These are phyloP conservation scores for Jaculus jaculus DNA, from an alignment of 2,113 vertebrate genomes.

Conservation along the genomic window DNA sequence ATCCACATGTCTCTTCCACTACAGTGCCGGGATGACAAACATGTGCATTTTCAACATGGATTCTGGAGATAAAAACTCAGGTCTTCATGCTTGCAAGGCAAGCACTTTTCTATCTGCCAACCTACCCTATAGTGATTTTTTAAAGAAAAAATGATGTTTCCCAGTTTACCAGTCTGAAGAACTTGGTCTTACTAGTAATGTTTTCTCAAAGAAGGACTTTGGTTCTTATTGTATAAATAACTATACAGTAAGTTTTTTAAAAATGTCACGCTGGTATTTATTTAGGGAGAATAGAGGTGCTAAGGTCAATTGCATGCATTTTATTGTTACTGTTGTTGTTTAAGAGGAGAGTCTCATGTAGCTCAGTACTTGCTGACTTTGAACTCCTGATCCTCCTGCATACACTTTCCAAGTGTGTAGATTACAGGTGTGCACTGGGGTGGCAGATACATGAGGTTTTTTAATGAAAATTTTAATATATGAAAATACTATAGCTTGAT, in stretches of 20 bases:
- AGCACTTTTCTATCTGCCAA: not conserved
- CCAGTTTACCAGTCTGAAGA: not conserved
- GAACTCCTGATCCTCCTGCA: too few relatives aligned
- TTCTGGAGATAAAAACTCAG: not conserved
- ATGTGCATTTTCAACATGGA: too few relatives aligned
- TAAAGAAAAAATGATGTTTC: not conserved
- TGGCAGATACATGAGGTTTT: too few relatives aligned
- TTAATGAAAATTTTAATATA: too few relatives aligned
- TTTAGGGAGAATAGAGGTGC: not conserved
- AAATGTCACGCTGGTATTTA: not conserved
- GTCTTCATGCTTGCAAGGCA: not conserved
- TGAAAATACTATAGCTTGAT: too few relatives aligned
- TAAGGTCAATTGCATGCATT: not conserved
- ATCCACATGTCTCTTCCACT: too few relatives aligned
- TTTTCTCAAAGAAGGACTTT: not conserved
- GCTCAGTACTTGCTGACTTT: too few relatives aligned
- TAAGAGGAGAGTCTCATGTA: too few relatives aligned
- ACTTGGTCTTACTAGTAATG: not conserved
- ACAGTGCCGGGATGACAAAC: too few relatives aligned
- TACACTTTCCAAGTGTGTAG: too few relatives aligned
- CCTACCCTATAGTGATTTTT: not conserved
- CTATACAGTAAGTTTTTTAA: not conserved
- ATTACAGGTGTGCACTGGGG: too few relatives aligned
- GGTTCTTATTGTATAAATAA: not conserved
- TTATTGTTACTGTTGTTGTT: not conserved